Conservation (phyloP, 2,888 invertebrate species). For the Stenurella melanura region DNA sequence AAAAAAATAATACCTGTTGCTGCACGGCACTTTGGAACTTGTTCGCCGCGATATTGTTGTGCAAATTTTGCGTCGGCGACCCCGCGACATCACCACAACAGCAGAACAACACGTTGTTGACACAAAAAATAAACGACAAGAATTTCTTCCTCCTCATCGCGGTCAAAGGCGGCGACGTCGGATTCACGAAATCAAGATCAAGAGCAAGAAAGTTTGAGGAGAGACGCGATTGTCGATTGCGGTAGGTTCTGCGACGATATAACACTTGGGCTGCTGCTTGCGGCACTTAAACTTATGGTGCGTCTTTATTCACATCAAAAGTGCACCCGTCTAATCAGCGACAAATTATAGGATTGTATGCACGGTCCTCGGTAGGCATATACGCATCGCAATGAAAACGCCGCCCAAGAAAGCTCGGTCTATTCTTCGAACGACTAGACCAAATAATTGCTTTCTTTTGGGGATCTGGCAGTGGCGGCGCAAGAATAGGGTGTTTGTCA, state of each 20-base stretch:
- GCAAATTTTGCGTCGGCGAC: constrained; percentile 50
- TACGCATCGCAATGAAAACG: constrained; percentile 11
- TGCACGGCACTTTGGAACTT: constrained; percentile 73
- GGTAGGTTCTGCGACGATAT: constrained; percentile 46
- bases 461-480: neutral
- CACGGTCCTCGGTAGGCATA: constrained; percentile 9
- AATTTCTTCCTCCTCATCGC: constrained; percentile 43
- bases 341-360: constrained; percentile 8
- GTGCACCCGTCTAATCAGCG: constrained; percentile 13
- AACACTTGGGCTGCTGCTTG: constrained; percentile 17
- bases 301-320: constrained; percentile 20
- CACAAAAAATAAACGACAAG: constrained; percentile 42
- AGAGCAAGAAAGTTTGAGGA: constrained; percentile 7
- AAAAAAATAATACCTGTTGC: constrained; percentile 69
- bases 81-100: constrained; percentile 44
- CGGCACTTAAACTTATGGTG: constrained; percentile 2
- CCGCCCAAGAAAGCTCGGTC: constrained; percentile 17
- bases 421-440: constrained; percentile 16
- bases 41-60: constrained; percentile 50
- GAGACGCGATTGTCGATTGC: constrained; percentile 44
- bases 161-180: constrained; percentile 10
- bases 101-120: constrained; percentile 43
- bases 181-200: constrained; percentile 23
- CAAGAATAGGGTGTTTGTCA: neutral
- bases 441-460: constrained; percentile 3